Percentiles rank a stretch among this genome's conserved stretches.
phyloP scores from a whole-genome alignment of 2,888 invertebrate species.

The Cataglyphis altisquamis region DNA sequence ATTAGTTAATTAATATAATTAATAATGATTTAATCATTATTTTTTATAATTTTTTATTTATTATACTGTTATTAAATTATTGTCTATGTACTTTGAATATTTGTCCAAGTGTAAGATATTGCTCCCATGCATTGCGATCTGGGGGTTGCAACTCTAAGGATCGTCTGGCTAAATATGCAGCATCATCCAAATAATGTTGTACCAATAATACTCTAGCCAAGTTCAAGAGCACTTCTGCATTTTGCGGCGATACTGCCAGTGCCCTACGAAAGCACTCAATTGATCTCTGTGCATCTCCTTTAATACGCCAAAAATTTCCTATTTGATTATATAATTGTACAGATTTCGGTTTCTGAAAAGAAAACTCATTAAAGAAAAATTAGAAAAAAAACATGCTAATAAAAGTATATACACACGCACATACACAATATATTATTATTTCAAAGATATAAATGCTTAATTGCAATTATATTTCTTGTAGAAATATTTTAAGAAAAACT shows the following conservation, averaged over 20 bases:
- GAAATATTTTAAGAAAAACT: conserved; percentile 3
- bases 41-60: not conserved
- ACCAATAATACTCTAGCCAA: conserved; percentile 94
- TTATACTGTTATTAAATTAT: not conserved
- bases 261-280: conserved; percentile 96
- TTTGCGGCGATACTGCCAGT: conserved; percentile 94
- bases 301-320: conserved; percentile 96
- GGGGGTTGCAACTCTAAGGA: conserved; percentile 94
- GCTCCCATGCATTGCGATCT: conserved; percentile 96
- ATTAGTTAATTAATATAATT: not conserved
- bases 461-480: not conserved
- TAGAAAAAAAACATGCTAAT: not conserved
- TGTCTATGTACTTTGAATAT: conserved; percentile 90
- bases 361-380: not conserved
- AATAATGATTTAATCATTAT: not conserved
- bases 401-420: not conserved
- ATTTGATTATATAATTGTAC: conserved; percentile 96
- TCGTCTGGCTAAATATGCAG: conserved; percentile 94
- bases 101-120: conserved; percentile 96
- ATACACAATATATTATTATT: not conserved
- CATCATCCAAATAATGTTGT: conserved; percentile 95
- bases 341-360: conserved; percentile 91
- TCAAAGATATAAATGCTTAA: not conserved
- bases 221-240: conserved; percentile 94
- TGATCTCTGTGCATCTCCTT: conserved; percentile 94